Conservation (phyloP, 2,113 vertebrate species). For the Strigops habroptila region DNA sequence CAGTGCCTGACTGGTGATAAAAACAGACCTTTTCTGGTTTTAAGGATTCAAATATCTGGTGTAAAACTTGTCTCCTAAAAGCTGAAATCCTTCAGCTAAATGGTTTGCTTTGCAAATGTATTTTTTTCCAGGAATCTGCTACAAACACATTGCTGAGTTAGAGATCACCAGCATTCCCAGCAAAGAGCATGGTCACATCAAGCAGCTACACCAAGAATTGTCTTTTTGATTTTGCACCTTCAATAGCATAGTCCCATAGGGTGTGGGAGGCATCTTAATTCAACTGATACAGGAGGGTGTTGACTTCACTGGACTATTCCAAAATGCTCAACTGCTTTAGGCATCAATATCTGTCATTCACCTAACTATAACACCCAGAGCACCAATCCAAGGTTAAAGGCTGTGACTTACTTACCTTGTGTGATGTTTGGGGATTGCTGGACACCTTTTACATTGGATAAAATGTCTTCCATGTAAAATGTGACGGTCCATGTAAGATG, state of each 20-base stretch:
- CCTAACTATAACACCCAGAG: neutral
- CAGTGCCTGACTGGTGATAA: neutral
- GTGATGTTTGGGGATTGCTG: neutral
- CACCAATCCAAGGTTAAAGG: neutral
- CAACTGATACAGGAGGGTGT: rapidly evolving
- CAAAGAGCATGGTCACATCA: neutral
- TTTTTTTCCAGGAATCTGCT: neutral
- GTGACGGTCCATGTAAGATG: neutral
- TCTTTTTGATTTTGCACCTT: neutral
- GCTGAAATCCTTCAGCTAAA: neutral
- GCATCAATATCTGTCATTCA: neutral
- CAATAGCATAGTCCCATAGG: rapidly evolving
- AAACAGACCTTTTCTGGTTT: neutral
- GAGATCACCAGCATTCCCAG: neutral
- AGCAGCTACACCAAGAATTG: neutral
- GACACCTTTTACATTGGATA: rapidly evolving
- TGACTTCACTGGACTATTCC: neutral
- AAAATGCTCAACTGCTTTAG: neutral
- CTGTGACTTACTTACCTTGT: neutral
- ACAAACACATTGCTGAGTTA: neutral
- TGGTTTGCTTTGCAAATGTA: neutral
- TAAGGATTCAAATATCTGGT: neutral
- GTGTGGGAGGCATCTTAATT: neutral
- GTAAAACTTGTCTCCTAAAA: neutral
- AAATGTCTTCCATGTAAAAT: neutral